Evolutionary conservation across 1,140 invertebrate species (phyloP).

Genomic region (Bombus soroeensis): DNA sequence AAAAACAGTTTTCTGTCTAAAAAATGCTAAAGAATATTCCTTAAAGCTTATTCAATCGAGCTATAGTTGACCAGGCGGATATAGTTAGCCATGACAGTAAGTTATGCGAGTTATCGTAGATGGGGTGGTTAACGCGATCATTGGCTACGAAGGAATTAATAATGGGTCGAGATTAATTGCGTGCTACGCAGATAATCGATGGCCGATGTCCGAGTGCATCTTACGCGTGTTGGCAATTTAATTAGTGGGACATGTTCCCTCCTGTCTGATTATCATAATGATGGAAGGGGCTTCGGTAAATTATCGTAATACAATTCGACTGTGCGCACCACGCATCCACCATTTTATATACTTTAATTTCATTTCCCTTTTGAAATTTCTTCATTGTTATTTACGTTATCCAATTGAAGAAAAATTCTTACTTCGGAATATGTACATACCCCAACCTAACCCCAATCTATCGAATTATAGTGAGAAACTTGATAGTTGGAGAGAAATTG

Average conservation of each 20-base stretch:
- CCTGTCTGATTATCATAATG: constrained; percentile 43
- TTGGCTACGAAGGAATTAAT: constrained; percentile 42
- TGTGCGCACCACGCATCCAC: not conserved
- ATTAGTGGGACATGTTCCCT: constrained; percentile 37
- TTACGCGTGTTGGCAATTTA: constrained; percentile 40
- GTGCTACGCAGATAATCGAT: constrained; percentile 34
- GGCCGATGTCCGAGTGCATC: constrained; percentile 35
- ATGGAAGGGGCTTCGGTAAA: not conserved
- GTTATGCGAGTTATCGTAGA: not conserved
- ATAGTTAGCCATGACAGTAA: not conserved
- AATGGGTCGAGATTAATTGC: constrained; percentile 45
- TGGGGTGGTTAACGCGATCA: not conserved
- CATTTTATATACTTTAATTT: not conserved
- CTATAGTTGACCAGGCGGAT: too few relatives aligned
- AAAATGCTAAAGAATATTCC: too few relatives aligned
- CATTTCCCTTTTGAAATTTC: not conserved
- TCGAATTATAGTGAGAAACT: too few relatives aligned
- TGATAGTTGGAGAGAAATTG: too few relatives aligned
- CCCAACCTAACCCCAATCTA: too few relatives aligned
- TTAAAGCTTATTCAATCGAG: too few relatives aligned
- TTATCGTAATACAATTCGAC: not conserved
- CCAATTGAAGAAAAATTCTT: too few relatives aligned
- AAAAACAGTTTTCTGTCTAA: not conserved
- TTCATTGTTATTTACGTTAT: not conserved
- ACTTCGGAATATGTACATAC: too few relatives aligned